Evolutionary conservation across 1,140 invertebrate species (phyloP), one percentile per base, ranked within the genome.

Genomic region (Mylabris phalerata): DNA sequence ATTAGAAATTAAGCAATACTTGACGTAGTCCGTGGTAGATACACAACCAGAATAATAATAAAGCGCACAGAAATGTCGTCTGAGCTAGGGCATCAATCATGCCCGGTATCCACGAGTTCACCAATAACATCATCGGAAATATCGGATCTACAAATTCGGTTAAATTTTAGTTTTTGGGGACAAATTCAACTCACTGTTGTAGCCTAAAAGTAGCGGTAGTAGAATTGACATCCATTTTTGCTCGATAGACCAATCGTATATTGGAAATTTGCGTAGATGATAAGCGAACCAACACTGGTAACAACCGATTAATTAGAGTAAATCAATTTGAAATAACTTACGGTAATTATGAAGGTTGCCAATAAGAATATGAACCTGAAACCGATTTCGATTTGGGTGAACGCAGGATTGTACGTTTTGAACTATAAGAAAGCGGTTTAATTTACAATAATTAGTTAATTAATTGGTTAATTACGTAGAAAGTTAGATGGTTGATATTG

Each of bases 321-420:
- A 32, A 49, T 48, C 27, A 13, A 26, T 49, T 49, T 27, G 11
- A 48, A 19, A 13, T 26, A 19, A 86, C 86, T 89, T 84, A 98
- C 94, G 60, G 92, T 89, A 4, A 92, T 84, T 46, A 86, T 74
- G 75, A 98, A 97, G 2, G 93, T 90, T 7, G 88, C 80, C 3
- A 95, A 73, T 26, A 97, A 78, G 75, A 97, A 98, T 66, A 96
- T 90, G 71, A 96, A 90, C 64, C 95, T 79, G 71, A 98, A 95
- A 92, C 93, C 97, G 57, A 98, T 94, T 79, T 98, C 94, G 68
- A 97, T 88, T 77, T 95, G 92, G 7, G 94, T 98, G 71, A 97
- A 98, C 0, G 86, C 86, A 48, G 93, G 90, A 76, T 96, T 97
- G 76, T 95, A 97, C 9, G 88, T 94, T 75, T 95, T 95, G 72